phyloP scores from a whole-genome alignment of 2,113 vertebrate species.

The Notiomystis cincta region DNA sequence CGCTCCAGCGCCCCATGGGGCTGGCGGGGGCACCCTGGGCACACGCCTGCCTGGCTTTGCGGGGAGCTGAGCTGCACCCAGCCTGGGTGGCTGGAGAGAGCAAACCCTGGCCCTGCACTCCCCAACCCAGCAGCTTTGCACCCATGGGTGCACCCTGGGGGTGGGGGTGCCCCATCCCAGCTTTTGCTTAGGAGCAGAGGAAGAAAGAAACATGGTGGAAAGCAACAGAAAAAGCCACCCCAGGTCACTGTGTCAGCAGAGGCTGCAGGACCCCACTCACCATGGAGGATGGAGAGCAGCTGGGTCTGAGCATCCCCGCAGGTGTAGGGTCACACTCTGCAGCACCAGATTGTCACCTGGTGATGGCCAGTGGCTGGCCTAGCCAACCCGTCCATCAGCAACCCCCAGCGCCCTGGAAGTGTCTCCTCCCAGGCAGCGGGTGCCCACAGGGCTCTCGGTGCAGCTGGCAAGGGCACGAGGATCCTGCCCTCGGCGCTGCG shows the following conservation, averaged over 20 bases:
- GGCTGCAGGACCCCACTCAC: not conserved
- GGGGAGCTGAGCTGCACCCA: not conserved
- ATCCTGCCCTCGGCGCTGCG: not conserved
- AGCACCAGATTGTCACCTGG: not conserved
- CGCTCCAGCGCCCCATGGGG: not conserved
- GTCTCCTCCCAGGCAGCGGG: not conserved
- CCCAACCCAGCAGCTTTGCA: not conserved
- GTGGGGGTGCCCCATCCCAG: not conserved
- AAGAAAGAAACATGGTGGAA: not conserved
- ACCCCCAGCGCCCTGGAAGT: not conserved
- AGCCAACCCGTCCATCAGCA: not conserved
- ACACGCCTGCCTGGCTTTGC: not conserved
- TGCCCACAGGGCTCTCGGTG: not conserved
- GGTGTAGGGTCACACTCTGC: not conserved
- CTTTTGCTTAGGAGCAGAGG: not conserved
- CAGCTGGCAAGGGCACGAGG: not conserved
- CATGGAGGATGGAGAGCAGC: accelerated
- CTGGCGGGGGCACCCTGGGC: not conserved
- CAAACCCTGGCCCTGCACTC: not conserved
- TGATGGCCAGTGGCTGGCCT: accelerated
- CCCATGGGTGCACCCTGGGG: accelerated
- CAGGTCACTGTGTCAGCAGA: accelerated
- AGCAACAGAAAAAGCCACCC: not conserved
- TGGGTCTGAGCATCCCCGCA: not conserved
- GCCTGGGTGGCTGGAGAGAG: accelerated